Conservation (phyloP, 2,797 vertebrate genomes). For the Petrocephalus sullivani region DNA sequence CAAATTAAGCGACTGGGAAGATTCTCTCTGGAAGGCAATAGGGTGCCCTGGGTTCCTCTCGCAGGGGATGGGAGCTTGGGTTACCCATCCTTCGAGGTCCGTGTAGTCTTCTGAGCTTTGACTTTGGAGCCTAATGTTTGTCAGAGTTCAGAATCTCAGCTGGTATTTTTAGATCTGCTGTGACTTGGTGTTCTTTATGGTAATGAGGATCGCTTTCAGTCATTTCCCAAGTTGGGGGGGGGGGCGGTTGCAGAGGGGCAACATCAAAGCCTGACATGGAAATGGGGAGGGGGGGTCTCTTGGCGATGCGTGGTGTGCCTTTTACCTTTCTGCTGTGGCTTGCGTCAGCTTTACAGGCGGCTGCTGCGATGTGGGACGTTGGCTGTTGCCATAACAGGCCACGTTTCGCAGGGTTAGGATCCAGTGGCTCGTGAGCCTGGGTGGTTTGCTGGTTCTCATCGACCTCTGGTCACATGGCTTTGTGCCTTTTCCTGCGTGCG, state of each 20-base stretch:
- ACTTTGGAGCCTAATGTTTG: conserved; percentile 36
- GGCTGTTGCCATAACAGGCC: background rate
- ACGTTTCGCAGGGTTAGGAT: background rate
- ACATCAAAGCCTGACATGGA: background rate
- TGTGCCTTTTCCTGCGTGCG: background rate
- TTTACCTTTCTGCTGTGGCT: background rate
- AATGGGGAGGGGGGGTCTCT: background rate
- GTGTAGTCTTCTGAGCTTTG: conserved; percentile 37
- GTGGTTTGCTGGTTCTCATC: background rate
- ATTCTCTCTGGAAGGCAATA: background rate
- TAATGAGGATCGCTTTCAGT: background rate
- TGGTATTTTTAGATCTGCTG: conserved; percentile 55
- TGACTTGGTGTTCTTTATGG: background rate
- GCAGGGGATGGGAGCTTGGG: conserved; percentile 43
- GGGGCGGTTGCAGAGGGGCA: background rate
- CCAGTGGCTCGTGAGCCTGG: background rate
- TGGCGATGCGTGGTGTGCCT: background rate
- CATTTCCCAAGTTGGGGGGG: background rate
- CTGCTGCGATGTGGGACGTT: background rate
- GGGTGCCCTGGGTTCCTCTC: background rate
- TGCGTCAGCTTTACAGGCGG: background rate
- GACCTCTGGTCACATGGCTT: background rate
- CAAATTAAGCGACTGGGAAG: background rate
- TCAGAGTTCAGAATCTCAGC: conserved; percentile 56
- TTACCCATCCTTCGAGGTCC: conserved; percentile 35